Percentiles rank a stretch among this genome's conserved stretches.
Conservation (phyloP, 2,888 invertebrate genomes). For the Drosophila birchii region DNA sequence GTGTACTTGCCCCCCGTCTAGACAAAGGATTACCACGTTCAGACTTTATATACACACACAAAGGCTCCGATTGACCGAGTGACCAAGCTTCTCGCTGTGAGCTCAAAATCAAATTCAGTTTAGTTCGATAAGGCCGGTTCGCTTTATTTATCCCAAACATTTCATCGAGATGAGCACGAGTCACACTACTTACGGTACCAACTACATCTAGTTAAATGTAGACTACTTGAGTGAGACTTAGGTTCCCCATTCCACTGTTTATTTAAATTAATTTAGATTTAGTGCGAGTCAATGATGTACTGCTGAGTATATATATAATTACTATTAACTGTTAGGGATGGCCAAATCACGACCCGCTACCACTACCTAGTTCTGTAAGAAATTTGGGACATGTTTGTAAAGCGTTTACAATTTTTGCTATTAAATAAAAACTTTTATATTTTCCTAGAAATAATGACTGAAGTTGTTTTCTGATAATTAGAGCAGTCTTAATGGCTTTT, state of each 20-base stretch:
- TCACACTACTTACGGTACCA: constrained; percentile 54
- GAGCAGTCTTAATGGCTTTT: constrained; percentile 51
- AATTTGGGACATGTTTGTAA: constrained; percentile 62
- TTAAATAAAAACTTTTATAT: constrained; percentile 74
- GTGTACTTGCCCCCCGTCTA: constrained; percentile 28
- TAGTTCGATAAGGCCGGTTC: constrained; percentile 9
- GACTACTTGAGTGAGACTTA: constrained; percentile 36
- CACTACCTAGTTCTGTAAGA: constrained; percentile 37
- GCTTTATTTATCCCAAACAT: constrained; percentile 30
- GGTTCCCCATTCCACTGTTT: constrained; percentile 44
- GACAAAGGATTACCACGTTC: not conserved
- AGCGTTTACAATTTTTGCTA: constrained; percentile 62
- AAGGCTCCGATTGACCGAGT: constrained; percentile 6
- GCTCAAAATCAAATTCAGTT: constrained; percentile 4
- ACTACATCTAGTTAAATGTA: constrained; percentile 27
- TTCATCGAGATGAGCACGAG: constrained; percentile 33
- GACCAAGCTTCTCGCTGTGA: not conserved
- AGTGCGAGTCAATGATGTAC: constrained; percentile 29
- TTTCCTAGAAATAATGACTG: constrained; percentile 62
- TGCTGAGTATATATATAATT: constrained; percentile 51
- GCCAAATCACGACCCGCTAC: constrained; percentile 26
- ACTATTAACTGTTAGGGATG: constrained; percentile 45
- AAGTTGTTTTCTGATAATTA: not conserved
- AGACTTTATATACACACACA: constrained; percentile 1
- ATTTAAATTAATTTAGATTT: constrained; percentile 55